Evolutionary conservation across 2,888 invertebrate species (phyloP).

Genomic region (Xestobium rufovillosum): DNA sequence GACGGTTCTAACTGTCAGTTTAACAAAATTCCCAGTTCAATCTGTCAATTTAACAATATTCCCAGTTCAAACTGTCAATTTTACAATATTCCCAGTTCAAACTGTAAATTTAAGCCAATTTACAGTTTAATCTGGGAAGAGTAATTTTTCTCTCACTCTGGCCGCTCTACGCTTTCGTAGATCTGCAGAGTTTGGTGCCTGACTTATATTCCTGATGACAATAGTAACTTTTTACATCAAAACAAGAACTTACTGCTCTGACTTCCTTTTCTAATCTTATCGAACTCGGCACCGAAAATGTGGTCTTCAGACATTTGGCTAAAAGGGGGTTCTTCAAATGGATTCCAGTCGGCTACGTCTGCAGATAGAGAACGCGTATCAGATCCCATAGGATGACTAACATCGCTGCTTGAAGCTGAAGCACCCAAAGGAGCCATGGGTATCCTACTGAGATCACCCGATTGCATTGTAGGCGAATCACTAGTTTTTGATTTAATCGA

Average conservation of each 20-base stretch:
- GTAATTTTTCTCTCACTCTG: too few species aligned
- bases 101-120: too few species aligned
- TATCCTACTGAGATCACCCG: conserved; percentile 22
- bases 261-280: conserved; percentile 69
- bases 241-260: conserved; percentile 74
- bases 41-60: too few species aligned
- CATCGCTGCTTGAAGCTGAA: conserved; percentile 40
- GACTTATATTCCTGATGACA: too few species aligned
- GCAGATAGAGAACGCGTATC: conserved; percentile 43
- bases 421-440: conserved; percentile 35
- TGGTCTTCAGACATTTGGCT: conserved; percentile 71
- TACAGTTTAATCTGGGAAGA: too few species aligned
- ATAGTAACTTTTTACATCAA: too few species aligned
- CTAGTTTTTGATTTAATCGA: conserved; percentile 51
- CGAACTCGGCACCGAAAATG: conserved; percentile 76
- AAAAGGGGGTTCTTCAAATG: conserved; percentile 69
- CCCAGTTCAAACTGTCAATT: too few species aligned
- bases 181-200: too few species aligned
- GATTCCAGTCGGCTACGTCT: conserved; percentile 73
- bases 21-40: too few species aligned
- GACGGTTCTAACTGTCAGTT: too few species aligned
- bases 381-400: conserved; percentile 32
- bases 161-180: too few species aligned
- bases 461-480: conserved; percentile 37
- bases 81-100: too few species aligned